Evolutionary conservation across 92 coral and sea anemone genomes (phyloP).

Genomic region (Epizoanthus rinbou): DNA sequence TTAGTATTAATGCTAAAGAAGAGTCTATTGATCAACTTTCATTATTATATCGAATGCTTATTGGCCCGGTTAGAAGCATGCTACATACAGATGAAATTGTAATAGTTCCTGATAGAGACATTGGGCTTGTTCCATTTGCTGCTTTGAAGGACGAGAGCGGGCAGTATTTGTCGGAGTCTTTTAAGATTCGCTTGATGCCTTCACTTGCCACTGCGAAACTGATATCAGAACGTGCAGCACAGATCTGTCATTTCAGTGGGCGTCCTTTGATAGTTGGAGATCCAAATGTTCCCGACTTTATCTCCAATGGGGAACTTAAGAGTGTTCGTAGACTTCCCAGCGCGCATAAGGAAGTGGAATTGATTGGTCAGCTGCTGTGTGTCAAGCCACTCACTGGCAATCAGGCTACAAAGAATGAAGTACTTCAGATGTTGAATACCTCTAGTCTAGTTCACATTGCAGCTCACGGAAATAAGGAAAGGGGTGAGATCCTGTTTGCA

Average conservation of each 20-base stretch:
- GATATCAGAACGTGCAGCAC: not conserved
- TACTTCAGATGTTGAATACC: not conserved
- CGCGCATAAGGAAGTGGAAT: not conserved
- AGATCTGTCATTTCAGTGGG: not conserved
- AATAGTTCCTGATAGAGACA: slow-evolving; percentile 31
- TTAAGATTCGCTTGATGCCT: slow-evolving; percentile 16
- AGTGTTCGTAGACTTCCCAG: not conserved
- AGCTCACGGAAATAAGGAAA: no score
- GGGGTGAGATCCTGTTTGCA: slow-evolving; percentile 2
- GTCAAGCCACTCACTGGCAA: not conserved
- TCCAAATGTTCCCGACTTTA: not conserved
- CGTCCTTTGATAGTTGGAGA: slow-evolving; percentile 7
- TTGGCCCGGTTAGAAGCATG: slow-evolving; percentile 10
- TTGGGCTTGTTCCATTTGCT: slow-evolving; percentile 13
- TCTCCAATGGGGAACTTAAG: not conserved
- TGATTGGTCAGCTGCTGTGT: not conserved
- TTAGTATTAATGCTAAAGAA: not conserved
- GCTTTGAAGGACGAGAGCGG: not conserved
- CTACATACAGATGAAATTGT: slow-evolving; percentile 2
- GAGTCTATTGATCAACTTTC: no score
- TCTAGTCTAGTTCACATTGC: not conserved
- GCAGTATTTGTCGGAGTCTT: not conserved
- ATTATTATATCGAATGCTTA: not conserved
- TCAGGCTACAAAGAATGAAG: not conserved
- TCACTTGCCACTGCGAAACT: not conserved